Evolutionary conservation across 1,140 invertebrate species (phyloP).

Genomic region (Metopolophium dirhodum): DNA sequence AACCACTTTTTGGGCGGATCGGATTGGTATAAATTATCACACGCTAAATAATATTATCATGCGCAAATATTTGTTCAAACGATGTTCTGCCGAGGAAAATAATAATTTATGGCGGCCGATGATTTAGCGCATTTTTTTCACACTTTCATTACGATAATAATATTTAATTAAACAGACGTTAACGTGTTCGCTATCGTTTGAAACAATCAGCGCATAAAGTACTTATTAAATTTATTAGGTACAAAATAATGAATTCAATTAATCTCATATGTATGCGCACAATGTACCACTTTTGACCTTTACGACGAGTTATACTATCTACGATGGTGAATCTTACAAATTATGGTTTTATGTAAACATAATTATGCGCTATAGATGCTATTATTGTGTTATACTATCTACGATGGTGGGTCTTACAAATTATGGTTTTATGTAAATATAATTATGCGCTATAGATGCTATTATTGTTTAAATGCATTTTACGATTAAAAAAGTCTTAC

Average conservation of each 20-base stretch:
- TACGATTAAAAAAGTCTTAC: not conserved
- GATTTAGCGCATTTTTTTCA: not conserved
- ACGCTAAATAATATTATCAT: not conserved
- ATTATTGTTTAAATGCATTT: not conserved
- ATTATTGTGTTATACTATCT: not conserved
- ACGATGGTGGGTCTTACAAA: not conserved
- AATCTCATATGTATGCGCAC: not conserved
- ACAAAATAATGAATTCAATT: slow-evolving; percentile 13
- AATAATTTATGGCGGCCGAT: not conserved
- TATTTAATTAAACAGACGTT: not conserved
- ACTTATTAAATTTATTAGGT: not conserved
- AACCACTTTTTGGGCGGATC: not conserved
- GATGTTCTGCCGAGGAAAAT: not conserved
- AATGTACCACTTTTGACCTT: not conserved
- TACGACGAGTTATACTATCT: not conserved
- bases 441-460: not conserved
- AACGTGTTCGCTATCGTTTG: not conserved
- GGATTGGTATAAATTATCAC: not conserved
- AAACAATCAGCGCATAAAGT: not conserved
- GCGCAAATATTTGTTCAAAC: not conserved
- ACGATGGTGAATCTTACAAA: not conserved
- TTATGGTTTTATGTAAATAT: not conserved
- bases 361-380: not conserved
- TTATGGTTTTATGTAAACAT: not conserved
- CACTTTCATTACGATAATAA: not conserved